These are phyloP conservation scores for Andrena bicolor DNA, from an alignment of 2,888 invertebrate species.

Conservation along the genomic window DNA sequence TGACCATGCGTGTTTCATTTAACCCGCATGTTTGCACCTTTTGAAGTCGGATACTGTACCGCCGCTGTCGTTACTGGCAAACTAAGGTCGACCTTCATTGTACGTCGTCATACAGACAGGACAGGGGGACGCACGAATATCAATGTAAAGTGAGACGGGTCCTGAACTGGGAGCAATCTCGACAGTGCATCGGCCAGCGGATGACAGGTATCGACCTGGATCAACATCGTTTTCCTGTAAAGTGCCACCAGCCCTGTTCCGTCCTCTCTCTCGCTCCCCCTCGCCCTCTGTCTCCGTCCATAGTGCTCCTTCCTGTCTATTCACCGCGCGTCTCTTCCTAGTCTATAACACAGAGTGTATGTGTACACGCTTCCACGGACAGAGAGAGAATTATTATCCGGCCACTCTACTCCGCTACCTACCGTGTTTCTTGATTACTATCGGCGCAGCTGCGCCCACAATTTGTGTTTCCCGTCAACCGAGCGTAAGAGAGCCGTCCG, in stretches of 20 bases:
- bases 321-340: slow-evolving; percentile 63
- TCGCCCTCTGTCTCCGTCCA: slow-evolving; percentile 20
- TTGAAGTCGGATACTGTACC: slow-evolving; percentile 41
- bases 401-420: slow-evolving; percentile 77
- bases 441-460: slow-evolving; percentile 83
- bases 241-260: slow-evolving; percentile 69
- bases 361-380: slow-evolving; percentile 61
- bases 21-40: slow-evolving; percentile 44
- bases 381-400: slow-evolving; percentile 74
- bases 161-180: slow-evolving; percentile 70
- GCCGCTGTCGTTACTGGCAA: slow-evolving; percentile 36
- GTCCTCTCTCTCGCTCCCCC: slow-evolving; percentile 53
- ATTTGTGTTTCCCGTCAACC: slow-evolving; percentile 78
- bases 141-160: slow-evolving; percentile 69
- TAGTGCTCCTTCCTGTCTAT: slow-evolving; percentile 56
- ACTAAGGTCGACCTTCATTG: slow-evolving; percentile 58
- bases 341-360: slow-evolving; percentile 63
- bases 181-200: slow-evolving; percentile 71
- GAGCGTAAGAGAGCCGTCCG: slow-evolving; percentile 83
- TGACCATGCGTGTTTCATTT: slow-evolving; percentile 14
- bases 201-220: slow-evolving; percentile 76
- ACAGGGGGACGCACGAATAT: slow-evolving; percentile 66
- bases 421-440: slow-evolving; percentile 83
- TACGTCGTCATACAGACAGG: slow-evolving; percentile 42
- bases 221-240: slow-evolving; percentile 76